Base-by-base conservation (phyloP, 2,113 vertebrate genomes). In the Mastomys natalensis region DNA sequence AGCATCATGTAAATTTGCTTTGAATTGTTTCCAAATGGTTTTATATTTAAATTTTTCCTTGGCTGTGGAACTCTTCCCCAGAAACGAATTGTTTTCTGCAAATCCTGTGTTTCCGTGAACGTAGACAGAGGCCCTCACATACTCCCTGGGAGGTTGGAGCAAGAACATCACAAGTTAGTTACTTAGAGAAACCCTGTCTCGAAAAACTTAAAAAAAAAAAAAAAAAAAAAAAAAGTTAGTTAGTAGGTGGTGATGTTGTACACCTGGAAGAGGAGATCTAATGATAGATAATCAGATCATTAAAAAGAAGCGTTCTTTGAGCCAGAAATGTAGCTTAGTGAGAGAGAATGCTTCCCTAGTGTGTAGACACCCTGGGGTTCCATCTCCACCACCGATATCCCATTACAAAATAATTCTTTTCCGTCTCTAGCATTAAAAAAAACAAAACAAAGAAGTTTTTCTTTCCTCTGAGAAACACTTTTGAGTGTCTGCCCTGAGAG, bases 21-120 rank as follows among this genome's bases (percentile, higher is more conserved):
- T 70, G 78, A 87, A 62, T n/a, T 94, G 45, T 21, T 95, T 94
- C 26, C 37, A 58, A 80, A 1, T 62, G 93, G 80, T 80, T 92
- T 87, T 68, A 53, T 48, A 24, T 80, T 19, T 92, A 78, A 13
- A 26, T 76, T 88, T 82, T 92, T 58, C 31, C 84, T 62, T 91
- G 87, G 70, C 87, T 60, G 26, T 48, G 58, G 58, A 26, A 31
- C 37, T 96, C 90, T 74, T 90, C 29, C 90, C n/a, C 82, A n/a
- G 74, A 84, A 95, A 45, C 51, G 68, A 74, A 5, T 45, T 45
- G 48, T 93, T 90, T 17, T 94, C 62, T 60, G 66, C 13, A 43
- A 7, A 22, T 10, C 45, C 21, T 24, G 58, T 12, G 87, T 82
- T 89, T 92, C 4, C 1, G 21, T 76, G 51, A n/a, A 64, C 40